Conservation (phyloP, 92 coral and sea anemone genomes). For the Heteractis magnifica region DNA sequence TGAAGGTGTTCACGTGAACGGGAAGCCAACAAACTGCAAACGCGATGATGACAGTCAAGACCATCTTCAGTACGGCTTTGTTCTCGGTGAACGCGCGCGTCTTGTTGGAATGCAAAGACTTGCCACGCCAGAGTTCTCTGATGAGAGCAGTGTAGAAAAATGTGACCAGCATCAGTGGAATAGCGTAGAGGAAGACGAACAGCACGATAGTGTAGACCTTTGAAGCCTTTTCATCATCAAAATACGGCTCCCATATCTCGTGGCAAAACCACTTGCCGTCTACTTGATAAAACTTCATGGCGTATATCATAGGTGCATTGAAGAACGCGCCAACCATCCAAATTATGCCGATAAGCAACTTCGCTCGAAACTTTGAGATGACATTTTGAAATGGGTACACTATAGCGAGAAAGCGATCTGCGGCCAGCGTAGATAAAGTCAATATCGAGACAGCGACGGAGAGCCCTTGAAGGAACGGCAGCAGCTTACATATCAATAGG, state of each 20-base stretch:
- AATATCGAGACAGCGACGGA: conserved; percentile 52
- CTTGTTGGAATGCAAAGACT: conserved; percentile 16
- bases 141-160: conserved; percentile 54
- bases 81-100: conserved; percentile 36
- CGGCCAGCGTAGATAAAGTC: conserved; percentile 45
- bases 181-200: conserved; percentile 53
- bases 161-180: conserved; percentile 41
- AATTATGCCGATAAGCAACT: conserved; percentile 23
- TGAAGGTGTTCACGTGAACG: conserved; percentile 20
- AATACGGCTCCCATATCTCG: conserved; percentile 30
- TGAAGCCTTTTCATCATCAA: conserved; percentile 4
- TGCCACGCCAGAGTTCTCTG: conserved; percentile 56
- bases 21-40: conserved; percentile 68
- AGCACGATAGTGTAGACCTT: conserved; percentile 23
- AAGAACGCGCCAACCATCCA: conserved; percentile 34
- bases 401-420: conserved; percentile 60
- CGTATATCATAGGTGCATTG: conserved; percentile 52
- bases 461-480: conserved; percentile 48
- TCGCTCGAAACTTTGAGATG: conserved; percentile 31
- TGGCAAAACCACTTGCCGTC: background rate
- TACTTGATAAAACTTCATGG: conserved; percentile 6
- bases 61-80: conserved; percentile 57
- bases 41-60: conserved; percentile 36
- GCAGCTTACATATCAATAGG: conserved; percentile 39
- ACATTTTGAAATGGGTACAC: conserved; percentile 40